phyloP scores from a whole-genome alignment of 1,140 invertebrate genomes.

The Octopus sinensis region DNA sequence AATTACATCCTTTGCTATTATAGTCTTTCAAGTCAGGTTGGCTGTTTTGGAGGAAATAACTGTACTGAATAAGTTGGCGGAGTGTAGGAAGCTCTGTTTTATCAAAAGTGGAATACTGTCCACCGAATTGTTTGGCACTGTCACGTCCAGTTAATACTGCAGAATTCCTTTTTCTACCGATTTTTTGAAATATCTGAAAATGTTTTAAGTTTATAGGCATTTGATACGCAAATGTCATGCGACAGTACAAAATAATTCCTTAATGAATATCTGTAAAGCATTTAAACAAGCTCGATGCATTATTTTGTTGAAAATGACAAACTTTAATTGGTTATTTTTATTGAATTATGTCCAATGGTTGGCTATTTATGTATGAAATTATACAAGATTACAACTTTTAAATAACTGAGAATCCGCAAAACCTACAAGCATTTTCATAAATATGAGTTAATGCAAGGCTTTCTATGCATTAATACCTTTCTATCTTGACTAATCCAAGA shows the following conservation, averaged over 20 bases:
- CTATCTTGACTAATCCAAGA: not conserved
- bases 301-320: too few relatives aligned
- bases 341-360: too few relatives aligned
- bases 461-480: conserved; percentile 4
- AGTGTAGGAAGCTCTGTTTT: not conserved
- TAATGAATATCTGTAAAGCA: too few relatives aligned
- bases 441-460: not conserved
- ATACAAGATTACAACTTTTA: not conserved
- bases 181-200: conserved; percentile 6
- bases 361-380: too few relatives aligned
- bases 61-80: conserved; percentile 4
- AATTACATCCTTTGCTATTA: conserved; percentile 1
- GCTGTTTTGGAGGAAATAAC: conserved; percentile 7
- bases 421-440: not conserved
- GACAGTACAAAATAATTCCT: too few relatives aligned
- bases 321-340: too few relatives aligned
- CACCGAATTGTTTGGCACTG: too few relatives aligned
- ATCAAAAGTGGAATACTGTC: not conserved
- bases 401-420: not conserved
- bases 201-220: not conserved
- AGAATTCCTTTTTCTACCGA: not conserved
- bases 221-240: not conserved
- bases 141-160: not conserved
- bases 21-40: not conserved
- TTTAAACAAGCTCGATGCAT: too few relatives aligned